Base-by-base conservation (phyloP, 2,797 vertebrate species). In the Molossus molossus region DNA sequence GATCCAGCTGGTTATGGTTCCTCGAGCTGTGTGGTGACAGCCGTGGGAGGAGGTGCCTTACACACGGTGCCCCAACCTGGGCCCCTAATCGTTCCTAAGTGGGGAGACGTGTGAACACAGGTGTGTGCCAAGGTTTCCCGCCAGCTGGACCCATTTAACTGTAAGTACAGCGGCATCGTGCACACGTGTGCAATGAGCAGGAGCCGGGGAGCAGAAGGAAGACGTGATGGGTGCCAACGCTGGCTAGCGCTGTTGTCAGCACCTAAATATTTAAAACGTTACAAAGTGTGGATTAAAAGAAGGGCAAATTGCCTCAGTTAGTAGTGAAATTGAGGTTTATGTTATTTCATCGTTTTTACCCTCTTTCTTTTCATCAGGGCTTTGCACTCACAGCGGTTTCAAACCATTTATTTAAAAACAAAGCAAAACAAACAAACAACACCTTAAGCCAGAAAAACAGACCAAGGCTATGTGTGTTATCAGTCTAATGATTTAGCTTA, bases 401-500 rank as follows among this genome's bases (percentile, higher is more conserved):
- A 86, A 83, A 82, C n/a, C 83, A 89, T 79, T 95, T 86, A 77
- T 94, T 40, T 8, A 73, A n/a, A 83, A 89, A 50, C 9, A 79
- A 23, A 57, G 53, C 14, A 67, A 73, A 23, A 73, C 12, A 6
- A 62, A 82, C 11, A 21, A 75, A 25, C 2, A 73, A 45, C 6
- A 37, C 23, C 25, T 15, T 82, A 72, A 88, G 50, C 58, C 87
- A 67, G 55, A 64, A 82, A 96, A 94, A 76, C 62, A 95, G 96
- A 96, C 91, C 87, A 94, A 95, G 92, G 85, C 60, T 81, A 57
- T 82, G 10, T 82, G 48, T 87, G 88, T 79, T 91, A 91, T 55
- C 67, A 65, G 83, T 72, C 70, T 97, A 93, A 97, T 95, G 97
- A 96, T 96, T 98, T 96, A 87, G 91, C 94, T 96, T 95, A 95